Evolutionary conservation across 1,140 invertebrate species (phyloP), one percentile per base, ranked within the genome.

Genomic region (Cydia strobilella): DNA sequence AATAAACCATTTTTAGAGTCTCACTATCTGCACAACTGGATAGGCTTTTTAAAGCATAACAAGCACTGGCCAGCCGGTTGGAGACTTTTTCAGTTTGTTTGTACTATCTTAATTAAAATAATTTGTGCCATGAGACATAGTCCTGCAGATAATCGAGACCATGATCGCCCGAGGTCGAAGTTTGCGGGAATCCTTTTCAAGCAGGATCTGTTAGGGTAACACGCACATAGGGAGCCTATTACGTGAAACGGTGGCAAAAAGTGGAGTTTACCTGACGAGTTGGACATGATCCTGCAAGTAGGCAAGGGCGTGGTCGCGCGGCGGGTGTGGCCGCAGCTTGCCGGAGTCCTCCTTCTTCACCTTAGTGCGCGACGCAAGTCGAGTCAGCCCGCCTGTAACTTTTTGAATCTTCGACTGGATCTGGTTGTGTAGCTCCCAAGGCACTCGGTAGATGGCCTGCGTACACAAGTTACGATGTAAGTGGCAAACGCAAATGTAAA

Each of bases 361-460:
- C 92, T 97, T 97, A 2, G 96, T 97, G 62, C 98, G 93, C 75
- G 97, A 98, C 0, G 98, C 98, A 25, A 99, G 92, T 73, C 98
- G 94, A 0, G 97, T 97, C 69, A 98, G 92, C 9, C 98, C 98
- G 25, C 98, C 98, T 0, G 98, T 98, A 2, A 99, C 97, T 91
- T 98, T 98, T 89, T 99, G 97, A 66, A 99, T 97, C 94, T 98
- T 99, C 72, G 97, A 98, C 88, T 99, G 98, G 23, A 99, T 98
- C 87, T 99, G 98, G 89, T 97, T 98, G 81, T 98, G 98, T 5
- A 99, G 92, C 90, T 98, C 97, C 96, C 97, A 98, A 0, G 97
- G 97, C 13, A 96, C 95, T 73, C 96, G 94, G 83, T 97, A 97
- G 0, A 95, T 95, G 5, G 96, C 96, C 93, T 93, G 75, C 59